Base-by-base conservation (phyloP, 1,140 invertebrate species). In the Mizuhopecten yessoensis region DNA sequence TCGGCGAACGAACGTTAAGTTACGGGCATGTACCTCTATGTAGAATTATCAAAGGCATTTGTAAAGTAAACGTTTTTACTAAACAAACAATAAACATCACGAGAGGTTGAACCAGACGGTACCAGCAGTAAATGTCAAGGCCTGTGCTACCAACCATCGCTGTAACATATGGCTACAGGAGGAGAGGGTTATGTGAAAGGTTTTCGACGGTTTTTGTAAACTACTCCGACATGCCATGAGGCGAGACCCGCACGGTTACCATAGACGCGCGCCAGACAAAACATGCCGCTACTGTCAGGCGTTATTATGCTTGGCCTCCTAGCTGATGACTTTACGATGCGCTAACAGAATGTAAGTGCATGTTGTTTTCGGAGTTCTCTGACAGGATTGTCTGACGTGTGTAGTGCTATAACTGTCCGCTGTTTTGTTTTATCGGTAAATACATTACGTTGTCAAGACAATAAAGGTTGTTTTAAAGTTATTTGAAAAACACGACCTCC, bases 271-370 rank as follows among this genome's bases (percentile, higher is more conserved):
- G 5, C 57, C 57, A 75, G n/a, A 75, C 57, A 75, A 29, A 75
- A 75, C 57, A 75, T n/a, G 57, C 57, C 57, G 57, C 23, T 7
- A 9, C 7, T 75, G 57, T 29, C 57, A 75, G 57, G 23, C 17
- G 57, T 29, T 75, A 2, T 75, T 75, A 75, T 75, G 23, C 57
- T 75, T 75, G 57, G 57, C n/a, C 1, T 29, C 11, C 23, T 75
- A n/a, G 5, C 23, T 75, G 57, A 75, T 75, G 57, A 75, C 57
- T 75, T 75, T 75, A 75, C 57, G 57, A 75, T n/a, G 57, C 29
- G 57, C n/a, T n/a, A 75, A 75, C 57, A 75, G 23, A 75, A 75
- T 13, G n/a, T 17, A 75, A 75, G 23, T 29, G 23, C 57, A n/a
- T 29, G 57, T 75, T 75, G n/a, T n/a, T 75, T 29, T 75, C 57